Evolutionary conservation across 2,797 vertebrate genomes (phyloP).

Genomic region (Cossypha heuglini): DNA sequence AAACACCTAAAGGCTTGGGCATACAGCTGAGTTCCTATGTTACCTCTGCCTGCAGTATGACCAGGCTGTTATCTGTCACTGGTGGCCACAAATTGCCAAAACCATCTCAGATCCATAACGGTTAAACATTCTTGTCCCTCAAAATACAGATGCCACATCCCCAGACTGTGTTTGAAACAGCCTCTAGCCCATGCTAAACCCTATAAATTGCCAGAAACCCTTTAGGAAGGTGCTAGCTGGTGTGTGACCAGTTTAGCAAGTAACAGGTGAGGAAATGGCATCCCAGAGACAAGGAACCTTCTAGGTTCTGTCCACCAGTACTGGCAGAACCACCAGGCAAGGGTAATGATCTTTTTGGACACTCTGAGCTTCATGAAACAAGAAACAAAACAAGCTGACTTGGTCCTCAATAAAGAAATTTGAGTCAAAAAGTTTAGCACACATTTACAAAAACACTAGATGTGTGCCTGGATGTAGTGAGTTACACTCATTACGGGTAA

Average conservation of each 20-base stretch:
- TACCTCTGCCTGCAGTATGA: neutral
- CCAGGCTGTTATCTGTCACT: neutral
- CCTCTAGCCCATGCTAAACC: neutral
- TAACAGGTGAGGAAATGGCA: neutral
- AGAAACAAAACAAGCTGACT: neutral
- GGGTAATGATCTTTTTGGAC: neutral
- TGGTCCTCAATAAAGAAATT: neutral
- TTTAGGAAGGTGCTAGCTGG: neutral
- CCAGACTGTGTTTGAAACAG: neutral
- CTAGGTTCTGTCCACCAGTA: neutral
- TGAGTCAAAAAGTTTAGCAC: neutral
- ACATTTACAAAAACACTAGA: neutral
- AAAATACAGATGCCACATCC: neutral
- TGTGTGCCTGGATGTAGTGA: fast-evolving
- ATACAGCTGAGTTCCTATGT: neutral
- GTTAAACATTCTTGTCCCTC: neutral
- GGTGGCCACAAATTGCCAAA: neutral
- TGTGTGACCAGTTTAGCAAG: neutral
- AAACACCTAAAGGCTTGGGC: neutral
- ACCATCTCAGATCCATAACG: neutral
- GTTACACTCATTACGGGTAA: neutral
- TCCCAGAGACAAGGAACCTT: neutral
- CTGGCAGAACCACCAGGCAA: neutral
- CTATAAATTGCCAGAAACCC: neutral
- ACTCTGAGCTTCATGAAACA: neutral